Conservation (phyloP, 1,140 invertebrate genomes). For the Caerostris extrusa region DNA sequence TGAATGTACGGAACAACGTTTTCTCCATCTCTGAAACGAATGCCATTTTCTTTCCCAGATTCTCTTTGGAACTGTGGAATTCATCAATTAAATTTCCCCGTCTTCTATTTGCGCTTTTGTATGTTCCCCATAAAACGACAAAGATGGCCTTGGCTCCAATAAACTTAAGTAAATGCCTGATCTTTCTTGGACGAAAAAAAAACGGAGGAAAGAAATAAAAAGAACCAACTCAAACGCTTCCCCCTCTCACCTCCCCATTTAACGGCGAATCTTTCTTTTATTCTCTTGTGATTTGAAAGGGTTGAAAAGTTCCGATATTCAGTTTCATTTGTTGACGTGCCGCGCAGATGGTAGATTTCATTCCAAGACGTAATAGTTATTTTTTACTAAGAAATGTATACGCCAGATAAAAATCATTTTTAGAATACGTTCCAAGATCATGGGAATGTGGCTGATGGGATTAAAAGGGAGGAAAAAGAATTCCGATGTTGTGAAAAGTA, state of each 20-base stretch:
- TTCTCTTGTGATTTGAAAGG: constrained; percentile 69
- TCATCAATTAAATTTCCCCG: constrained; percentile 27
- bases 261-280: constrained; percentile 64
- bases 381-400: constrained; percentile 54
- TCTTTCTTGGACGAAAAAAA: constrained; percentile 51
- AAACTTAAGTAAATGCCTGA: constrained; percentile 70
- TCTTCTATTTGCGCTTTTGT: constrained; percentile 53
- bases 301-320: constrained; percentile 76
- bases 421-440: background rate
- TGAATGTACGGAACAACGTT: constrained; percentile 11
- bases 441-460: background rate
- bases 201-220: constrained; percentile 29
- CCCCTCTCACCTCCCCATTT: constrained; percentile 41
- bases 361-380: constrained; percentile 53
- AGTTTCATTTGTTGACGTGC: constrained; percentile 76
- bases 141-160: constrained; percentile 66
- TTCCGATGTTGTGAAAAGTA: background rate
- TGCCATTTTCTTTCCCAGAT: constrained; percentile 22
- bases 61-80: background rate
- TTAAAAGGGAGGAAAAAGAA: background rate
- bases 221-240: background rate
- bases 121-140: constrained; percentile 46
- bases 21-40: constrained; percentile 1
- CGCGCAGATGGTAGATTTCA: constrained; percentile 74
- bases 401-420: constrained; percentile 17